Base-by-base conservation (phyloP, 2,888 invertebrate species). In the Xanthorhoe spadicearia region DNA sequence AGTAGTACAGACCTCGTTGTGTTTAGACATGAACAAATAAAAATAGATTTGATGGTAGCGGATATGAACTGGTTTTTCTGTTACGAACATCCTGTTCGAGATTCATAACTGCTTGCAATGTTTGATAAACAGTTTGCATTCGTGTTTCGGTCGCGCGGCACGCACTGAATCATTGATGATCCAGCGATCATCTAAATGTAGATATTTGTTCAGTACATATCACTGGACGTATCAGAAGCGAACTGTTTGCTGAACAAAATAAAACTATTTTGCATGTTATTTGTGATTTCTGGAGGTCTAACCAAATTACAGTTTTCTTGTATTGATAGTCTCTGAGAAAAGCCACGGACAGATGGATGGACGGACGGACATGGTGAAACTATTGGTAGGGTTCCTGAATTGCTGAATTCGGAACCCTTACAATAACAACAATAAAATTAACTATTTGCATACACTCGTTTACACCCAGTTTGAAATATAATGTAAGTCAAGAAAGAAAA, bases 1-100 rank as follows among this genome's bases (percentile, higher is more conserved):
- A 84, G 77, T 73, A 63, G 53, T 73, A 74, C 70, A 89, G 88
- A 86, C 73, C 61, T 75, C 61, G 13, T 19, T 63, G 81, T 50
- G 17, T 71, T 50, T 77, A 84, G 83, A 87, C 68, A 70, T 52
- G 63, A 68, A 73, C 67, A 63, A 72, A 73, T 54, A 73, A 64
- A 71, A 69, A 56, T 46, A 32, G 13, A 51, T 50, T 13, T 10
- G 13, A 53, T 51, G n/a, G 15, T 23, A 23, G 43, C 62, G 69
- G 61, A 67, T 65, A 67, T 69, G 57, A 66, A 64, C 64, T 55
- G 43, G n/a, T 61, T 62, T 32, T 62, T 43, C 50, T 51, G 32
- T 63, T 67, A 64, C 68, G 60, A 52, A 59, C 46, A 49, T 56
- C 54, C 51, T 23, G 62, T 23, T 56, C 5, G 51, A 56, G 56